Evolutionary conservation across 2,113 vertebrate species (phyloP), one percentile per base, ranked within the genome.

Genomic region (Onychostoma macrolepis): DNA sequence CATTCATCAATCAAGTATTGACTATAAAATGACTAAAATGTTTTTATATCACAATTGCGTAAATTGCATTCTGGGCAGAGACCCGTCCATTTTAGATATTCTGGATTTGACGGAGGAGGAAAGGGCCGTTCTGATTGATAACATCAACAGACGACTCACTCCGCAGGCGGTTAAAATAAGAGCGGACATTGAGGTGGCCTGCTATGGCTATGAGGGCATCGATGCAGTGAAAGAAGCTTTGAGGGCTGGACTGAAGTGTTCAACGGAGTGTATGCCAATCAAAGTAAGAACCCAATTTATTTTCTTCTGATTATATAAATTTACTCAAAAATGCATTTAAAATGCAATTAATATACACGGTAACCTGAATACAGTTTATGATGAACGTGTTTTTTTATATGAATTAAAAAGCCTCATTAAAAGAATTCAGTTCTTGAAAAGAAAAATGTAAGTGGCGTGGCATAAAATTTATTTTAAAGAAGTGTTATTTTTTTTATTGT

Each of bases 151-250:
- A 86, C 96, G 98, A 86, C 96, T 99, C 87, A 99, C 98, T 38
- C 98, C 98, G 4, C 98, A 99, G 88, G 98, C 98, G 17, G 98
- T 99, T 88, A 99, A 99, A 95, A 99, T 99, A 92, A 94, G 98
- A 96, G 98, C 98, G 97, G 98, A 99, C 94, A 99, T 99, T 89
- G 98, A 99, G 90, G 98, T 99, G 87, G 98, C 98, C 9, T 99
- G 98, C 93, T 99, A 99, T 36, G 98, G 98, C 24, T 99, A 99
- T 77, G 98, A 99, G 92, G 98, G 98, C 71, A 99, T 99, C 7
- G 98, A 99, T 93, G 98, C 98, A 0, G 98, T 99, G 56, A 99
- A 99, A 93, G 98, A 98, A 85, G 97, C 98, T 84, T 92, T 99
- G 93, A 95, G 97, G 92, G 98, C 97, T 10, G 98, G 98, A 58